Percentiles rank a stretch among this genome's conserved stretches.
These are phyloP conservation scores for Nettapus auritus DNA, from an alignment of 2,113 vertebrate species.

Conservation along the genomic window DNA sequence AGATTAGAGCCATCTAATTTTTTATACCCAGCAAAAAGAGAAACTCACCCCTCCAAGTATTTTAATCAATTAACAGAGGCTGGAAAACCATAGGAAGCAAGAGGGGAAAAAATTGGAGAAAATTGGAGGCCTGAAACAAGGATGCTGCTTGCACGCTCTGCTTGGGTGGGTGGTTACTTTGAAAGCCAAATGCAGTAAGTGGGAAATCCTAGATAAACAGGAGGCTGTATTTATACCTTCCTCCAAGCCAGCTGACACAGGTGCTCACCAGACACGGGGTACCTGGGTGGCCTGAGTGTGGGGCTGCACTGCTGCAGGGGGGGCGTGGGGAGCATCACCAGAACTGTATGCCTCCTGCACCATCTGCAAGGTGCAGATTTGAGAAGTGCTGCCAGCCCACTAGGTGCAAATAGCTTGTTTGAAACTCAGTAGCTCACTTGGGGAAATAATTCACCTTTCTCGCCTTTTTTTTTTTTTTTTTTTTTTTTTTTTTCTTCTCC, in stretches of 20 bases:
- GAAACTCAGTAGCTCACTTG: neutral
- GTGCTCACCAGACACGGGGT: slow-evolving; percentile 38
- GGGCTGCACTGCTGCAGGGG: neutral
- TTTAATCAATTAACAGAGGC: neutral
- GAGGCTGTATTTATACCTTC: slow-evolving; percentile 32
- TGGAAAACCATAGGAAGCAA: neutral
- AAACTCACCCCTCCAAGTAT: neutral
- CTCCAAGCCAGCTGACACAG: slow-evolving; percentile 33
- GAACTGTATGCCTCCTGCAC: rapidly evolving
- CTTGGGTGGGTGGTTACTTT: neutral
- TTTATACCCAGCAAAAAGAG: neutral
- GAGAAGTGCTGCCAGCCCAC: neutral
- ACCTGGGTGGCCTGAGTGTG: slow-evolving; percentile 17
- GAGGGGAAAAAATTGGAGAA: neutral
- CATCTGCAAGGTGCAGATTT: neutral
- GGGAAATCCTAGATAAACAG: slow-evolving; percentile 44
- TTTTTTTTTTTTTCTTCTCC: neutral
- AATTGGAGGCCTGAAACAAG: neutral
- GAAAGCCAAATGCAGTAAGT: neutral
- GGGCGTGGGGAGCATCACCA: rapidly evolving
- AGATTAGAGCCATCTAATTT: neutral
- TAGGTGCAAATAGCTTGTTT: neutral
- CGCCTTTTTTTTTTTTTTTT: neutral
- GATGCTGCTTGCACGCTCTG: neutral
- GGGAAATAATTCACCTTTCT: neutral